A percentile compares a stretch with the other conserved stretches of the same genome.
These are phyloP conservation scores for Poeciliopsis turneri DNA, from an alignment of 2,797 vertebrate species.

Conservation along the genomic window DNA sequence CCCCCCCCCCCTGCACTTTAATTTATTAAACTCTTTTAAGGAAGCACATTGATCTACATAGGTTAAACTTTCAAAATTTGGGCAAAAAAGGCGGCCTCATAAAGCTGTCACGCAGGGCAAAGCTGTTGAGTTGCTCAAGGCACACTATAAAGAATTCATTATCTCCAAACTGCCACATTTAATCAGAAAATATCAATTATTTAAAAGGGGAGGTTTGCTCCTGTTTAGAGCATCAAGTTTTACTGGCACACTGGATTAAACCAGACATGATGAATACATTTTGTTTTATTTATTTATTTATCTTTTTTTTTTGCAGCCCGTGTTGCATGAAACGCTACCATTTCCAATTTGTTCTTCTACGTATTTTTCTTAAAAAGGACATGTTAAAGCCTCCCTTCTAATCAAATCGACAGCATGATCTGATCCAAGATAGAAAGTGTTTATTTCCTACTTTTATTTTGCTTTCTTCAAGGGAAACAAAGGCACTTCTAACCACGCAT, in stretches of 20 bases:
- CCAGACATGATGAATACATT: constrained; percentile 63
- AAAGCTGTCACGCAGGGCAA: constrained; percentile 92
- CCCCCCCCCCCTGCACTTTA: constrained; percentile 93
- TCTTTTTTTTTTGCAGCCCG: constrained; percentile 31
- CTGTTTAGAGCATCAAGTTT: constrained; percentile 85
- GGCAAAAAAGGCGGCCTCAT: constrained; percentile 93
- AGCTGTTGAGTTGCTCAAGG: constrained; percentile 94
- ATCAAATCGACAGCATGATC: constrained; percentile 71
- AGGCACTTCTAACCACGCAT: neutral
- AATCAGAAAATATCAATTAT: constrained; percentile 98
- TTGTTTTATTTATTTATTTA: neutral
- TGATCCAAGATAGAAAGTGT: constrained; percentile 33
- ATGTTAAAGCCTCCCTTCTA: constrained; percentile 47
- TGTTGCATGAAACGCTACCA: constrained; percentile 51
- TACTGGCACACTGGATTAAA: constrained; percentile 75
- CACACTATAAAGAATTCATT: constrained; percentile 92
- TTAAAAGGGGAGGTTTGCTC: constrained; percentile 90
- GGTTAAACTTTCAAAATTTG: constrained; percentile 99
- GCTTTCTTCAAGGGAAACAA: neutral
- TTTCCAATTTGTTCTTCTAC: constrained; percentile 47
- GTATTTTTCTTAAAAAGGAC: neutral
- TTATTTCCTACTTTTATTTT: neutral
- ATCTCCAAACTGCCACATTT: constrained; percentile 91
- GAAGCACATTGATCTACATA: constrained; percentile 99
- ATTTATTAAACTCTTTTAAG: constrained; percentile 99